Conservation (phyloP, 2,797 vertebrate species). For the Rhinoraja longicauda region DNA sequence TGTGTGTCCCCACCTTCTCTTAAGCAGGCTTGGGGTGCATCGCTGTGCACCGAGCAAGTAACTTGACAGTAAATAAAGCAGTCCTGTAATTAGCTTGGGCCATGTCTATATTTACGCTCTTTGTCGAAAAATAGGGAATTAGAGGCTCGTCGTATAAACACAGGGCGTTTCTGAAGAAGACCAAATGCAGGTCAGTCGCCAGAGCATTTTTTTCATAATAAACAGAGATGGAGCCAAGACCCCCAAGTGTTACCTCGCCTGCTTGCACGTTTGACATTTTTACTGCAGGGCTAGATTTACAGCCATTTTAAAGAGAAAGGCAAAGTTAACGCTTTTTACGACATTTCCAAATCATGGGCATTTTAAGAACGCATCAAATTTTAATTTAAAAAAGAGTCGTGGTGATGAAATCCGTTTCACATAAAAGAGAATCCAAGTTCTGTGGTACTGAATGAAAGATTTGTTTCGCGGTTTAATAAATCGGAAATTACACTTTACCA, state of each 20-base stretch:
- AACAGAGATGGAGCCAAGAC: constrained; percentile 70
- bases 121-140: constrained; percentile 11
- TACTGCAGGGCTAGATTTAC: constrained; percentile 66
- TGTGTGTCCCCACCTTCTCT: no score
- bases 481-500: constrained; percentile 37
- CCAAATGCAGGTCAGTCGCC: constrained; percentile 58
- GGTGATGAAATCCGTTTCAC: constrained; percentile 8
- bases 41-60: background rate
- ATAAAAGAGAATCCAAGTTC: background rate
- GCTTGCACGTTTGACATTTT: constrained; percentile 66
- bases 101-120: background rate
- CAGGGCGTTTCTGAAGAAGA: background rate
- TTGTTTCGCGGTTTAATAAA: constrained; percentile 28
- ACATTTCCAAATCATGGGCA: constrained; percentile 48
- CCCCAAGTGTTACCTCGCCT: constrained; percentile 71
- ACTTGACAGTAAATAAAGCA: background rate
- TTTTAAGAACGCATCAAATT: constrained; percentile 5
- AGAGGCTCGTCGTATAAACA: background rate
- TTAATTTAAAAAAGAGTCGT: constrained; percentile 12
- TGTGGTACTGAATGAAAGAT: background rate
- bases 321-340: constrained; percentile 57
- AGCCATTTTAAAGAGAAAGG: constrained; percentile 56
- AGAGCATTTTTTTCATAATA: constrained; percentile 58
- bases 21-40: background rate
- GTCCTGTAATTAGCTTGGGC: background rate